Conservation (phyloP, 2,113 vertebrate genomes). For the Panthera tigris region DNA sequence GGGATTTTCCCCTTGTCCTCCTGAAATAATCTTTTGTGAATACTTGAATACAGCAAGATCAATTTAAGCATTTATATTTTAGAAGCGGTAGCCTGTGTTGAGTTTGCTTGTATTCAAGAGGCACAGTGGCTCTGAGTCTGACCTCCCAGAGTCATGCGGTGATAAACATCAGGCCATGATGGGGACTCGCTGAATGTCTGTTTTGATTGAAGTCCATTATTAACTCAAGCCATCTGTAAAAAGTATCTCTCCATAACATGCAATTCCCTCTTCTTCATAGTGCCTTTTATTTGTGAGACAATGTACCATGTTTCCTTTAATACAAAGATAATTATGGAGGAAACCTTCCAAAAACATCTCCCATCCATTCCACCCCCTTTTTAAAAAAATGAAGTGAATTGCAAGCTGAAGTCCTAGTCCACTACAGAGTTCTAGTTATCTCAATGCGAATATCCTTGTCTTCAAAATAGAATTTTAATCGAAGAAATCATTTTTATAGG, state of each 20-base stretch:
- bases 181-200: neutral
- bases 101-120: neutral
- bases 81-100: neutral
- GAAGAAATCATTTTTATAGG: constrained; percentile 45
- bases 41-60: constrained; percentile 47
- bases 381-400: constrained; percentile 48
- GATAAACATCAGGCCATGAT: constrained; percentile 23
- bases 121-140: neutral
- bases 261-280: constrained; percentile 37
- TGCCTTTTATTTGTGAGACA: constrained; percentile 46
- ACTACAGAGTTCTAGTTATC: constrained; percentile 31
- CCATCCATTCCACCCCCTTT: constrained; percentile 39
- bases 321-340: constrained; percentile 30
- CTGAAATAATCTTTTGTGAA: constrained; percentile 65
- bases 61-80: constrained; percentile 31
- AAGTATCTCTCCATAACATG: constrained; percentile 40
- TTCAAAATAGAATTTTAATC: constrained; percentile 60
- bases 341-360: constrained; percentile 65
- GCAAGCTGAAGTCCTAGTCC: constrained; percentile 40
- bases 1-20: constrained; percentile 52
- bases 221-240: constrained; percentile 60
- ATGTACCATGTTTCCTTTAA: constrained; percentile 25
- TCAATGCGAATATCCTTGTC: constrained; percentile 30
- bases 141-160: neutral
- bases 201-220: constrained; percentile 57